Base-by-base conservation (phyloP, 2,797 vertebrate species). In the Microctenopoma stevenorrisi region DNA sequence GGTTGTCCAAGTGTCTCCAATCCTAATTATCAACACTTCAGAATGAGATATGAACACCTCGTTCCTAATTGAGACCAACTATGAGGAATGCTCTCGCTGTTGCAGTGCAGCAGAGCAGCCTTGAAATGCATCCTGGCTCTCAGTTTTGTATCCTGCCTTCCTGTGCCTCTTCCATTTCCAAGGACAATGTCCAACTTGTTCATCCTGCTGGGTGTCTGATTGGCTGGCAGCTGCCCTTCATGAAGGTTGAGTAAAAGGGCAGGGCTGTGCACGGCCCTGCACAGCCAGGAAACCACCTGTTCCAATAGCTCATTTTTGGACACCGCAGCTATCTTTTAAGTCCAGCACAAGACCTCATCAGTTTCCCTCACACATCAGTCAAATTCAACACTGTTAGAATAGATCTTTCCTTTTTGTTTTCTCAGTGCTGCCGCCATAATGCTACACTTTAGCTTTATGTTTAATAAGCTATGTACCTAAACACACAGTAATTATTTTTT, bases 201-300 rank as follows among this genome's bases (percentile, higher is more conserved):
- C 30, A 48, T 77, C 83, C 75, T 80, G 83, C 79, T 84, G 84
- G 63, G 80, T 35, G 10, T 63, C 64, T 77, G 83, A 90, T 83
- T 88, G 79, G 78, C 76, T 72, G 68, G 76, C 57, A 81, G 56
- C 62, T 69, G 78, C 53, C 72, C 61, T 79, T 78, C 67, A 68
- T 70, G 75, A 81, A 77, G 67, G 72, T 64, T 73, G 72, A 85
- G 63, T 60, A 59, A 85, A 84, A 82, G 73, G 65, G 65, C 76
- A 83, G 66, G 56, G 67, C 50, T 40, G 74, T 30, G 46, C 53
- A 64, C 12, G 11, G 47, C 65, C 74, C 68, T 44, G 30, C 68
- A 62, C 74, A 81, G 82, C 58, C 67, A 73, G 78, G 49, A 46
- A 72, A 80, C 68, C 51, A 68, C 73, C 64, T 81, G 54, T 60